Percentiles rank a stretch among this genome's conserved stretches.
Evolutionary conservation across 2,797 vertebrate species (phyloP).

Genomic region (Sarcoramphus papa): DNA sequence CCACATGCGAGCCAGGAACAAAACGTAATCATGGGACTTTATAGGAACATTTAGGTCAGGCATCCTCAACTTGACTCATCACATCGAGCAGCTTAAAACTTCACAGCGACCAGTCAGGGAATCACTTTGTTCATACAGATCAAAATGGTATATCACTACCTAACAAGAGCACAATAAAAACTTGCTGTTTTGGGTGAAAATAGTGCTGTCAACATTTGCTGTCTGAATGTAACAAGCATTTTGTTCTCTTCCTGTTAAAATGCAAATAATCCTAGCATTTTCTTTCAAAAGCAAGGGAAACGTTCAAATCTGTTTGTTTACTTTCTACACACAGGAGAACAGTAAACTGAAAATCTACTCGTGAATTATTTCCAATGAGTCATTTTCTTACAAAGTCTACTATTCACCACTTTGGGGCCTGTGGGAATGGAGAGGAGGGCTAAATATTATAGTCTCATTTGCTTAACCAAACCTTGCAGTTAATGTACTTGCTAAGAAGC

Average conservation of each 20-base stretch:
- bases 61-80: slow-evolving; percentile 50
- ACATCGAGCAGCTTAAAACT: background rate
- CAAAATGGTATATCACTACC: background rate
- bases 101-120: background rate
- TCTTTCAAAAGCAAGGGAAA: slow-evolving; percentile 40
- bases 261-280: background rate
- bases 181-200: background rate
- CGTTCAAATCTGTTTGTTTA: slow-evolving; percentile 44
- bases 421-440: background rate
- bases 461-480: background rate
- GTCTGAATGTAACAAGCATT: background rate
- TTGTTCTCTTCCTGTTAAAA: slow-evolving; percentile 41
- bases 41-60: slow-evolving; percentile 60
- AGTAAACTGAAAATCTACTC: slow-evolving; percentile 24
- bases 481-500: background rate
- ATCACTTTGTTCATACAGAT: slow-evolving; percentile 17
- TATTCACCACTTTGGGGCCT: background rate
- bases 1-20: slow-evolving; percentile 44
- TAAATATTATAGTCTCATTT: background rate
- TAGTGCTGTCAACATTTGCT: background rate
- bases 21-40: slow-evolving; percentile 51
- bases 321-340: slow-evolving; percentile 13
- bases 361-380: slow-evolving; percentile 52
- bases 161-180: background rate
- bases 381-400: slow-evolving; percentile 30